These are phyloP conservation scores for Euplexia lucipara DNA, from an alignment of 2,888 invertebrate species.

Conservation along the genomic window DNA sequence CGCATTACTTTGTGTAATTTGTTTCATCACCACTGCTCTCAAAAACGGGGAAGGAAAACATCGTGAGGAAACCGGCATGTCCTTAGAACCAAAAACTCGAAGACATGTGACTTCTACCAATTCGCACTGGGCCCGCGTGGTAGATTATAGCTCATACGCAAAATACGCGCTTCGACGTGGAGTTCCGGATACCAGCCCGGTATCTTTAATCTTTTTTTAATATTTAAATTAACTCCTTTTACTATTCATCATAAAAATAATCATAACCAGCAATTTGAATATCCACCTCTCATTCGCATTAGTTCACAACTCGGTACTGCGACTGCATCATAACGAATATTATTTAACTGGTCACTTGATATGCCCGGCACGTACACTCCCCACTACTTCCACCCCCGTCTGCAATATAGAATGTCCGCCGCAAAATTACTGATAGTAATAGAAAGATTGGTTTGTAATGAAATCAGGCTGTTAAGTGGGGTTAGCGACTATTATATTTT, in stretches of 20 bases:
- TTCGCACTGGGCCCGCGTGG: too few relatives aligned
- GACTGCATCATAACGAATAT: constrained; percentile 55
- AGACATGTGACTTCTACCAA: too few relatives aligned
- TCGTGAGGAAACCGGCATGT: too few relatives aligned
- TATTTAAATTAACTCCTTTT: background rate
- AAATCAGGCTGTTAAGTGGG: constrained; percentile 37
- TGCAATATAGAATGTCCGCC: constrained; percentile 26
- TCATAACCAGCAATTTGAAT: constrained; percentile 24
- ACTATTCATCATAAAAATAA: constrained; percentile 24
- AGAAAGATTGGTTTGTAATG: constrained; percentile 50
- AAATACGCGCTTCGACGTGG: too few relatives aligned
- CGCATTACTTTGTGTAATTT: too few relatives aligned
- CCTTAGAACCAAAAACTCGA: too few relatives aligned
- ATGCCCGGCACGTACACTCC: constrained; percentile 39
- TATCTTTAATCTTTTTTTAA: too few relatives aligned
- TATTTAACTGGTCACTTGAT: constrained; percentile 48
- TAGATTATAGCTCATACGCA: too few relatives aligned
- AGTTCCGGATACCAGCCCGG: too few relatives aligned
- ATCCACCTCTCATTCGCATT: constrained; percentile 33
- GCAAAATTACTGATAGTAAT: constrained; percentile 48
- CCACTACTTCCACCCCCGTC: constrained; percentile 28
- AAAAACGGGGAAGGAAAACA: too few relatives aligned
- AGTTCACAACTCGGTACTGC: constrained; percentile 45
- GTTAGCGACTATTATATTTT: constrained; percentile 12
- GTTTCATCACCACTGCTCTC: too few relatives aligned